Base-by-base conservation (phyloP, 2,113 vertebrate species). In the Vidua macroura region DNA sequence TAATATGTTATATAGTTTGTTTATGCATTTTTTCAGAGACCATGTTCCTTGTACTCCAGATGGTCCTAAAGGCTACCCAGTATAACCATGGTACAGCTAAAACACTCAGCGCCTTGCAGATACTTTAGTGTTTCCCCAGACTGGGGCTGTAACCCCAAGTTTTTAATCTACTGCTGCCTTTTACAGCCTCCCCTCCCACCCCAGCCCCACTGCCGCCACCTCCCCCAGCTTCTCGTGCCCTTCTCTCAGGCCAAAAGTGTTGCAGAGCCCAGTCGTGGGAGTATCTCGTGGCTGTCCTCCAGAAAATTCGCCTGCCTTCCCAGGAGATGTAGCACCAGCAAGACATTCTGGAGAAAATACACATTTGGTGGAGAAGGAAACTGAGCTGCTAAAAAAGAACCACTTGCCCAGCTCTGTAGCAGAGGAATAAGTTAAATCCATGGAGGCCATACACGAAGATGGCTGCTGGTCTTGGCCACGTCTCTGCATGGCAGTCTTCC, bases 361-460 rank as follows among this genome's bases (percentile, higher is more conserved):
- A 7, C 9, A 4, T 60, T 49, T 74, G 9, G 8, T 46, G 33
- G 15, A 16, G 60, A 56, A 3, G 35, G 25, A 76, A 79, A 62
- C 11, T 9, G 56, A 78, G 72, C 51, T 43, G 30, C 60, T 78
- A 22, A 58, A 41, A 3, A 7, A 89, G 52, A 73, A 28, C 22
- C 5, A 0, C 52, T 84, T 70, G 13, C 37, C 51, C 53, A 63
- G 30, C 53, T 79, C 58, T 49, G 62, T 15, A 58, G 51, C 55
- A 62, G 20, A 68, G 44, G 44, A 60, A 14, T 31, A 35, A 82
- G 52, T 72, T 43, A 89, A 93, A 64, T 7, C 11, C 5, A 2
- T 10, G 31, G 35, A 66, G 24, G 11, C 11, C 9, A 4, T 13
- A 33, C 1, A 0, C 0, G 2, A 82, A 87, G 49, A 18, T 10